Base-by-base conservation (phyloP, 1,140 invertebrate genomes). In the Hylyphantes graminicola region DNA sequence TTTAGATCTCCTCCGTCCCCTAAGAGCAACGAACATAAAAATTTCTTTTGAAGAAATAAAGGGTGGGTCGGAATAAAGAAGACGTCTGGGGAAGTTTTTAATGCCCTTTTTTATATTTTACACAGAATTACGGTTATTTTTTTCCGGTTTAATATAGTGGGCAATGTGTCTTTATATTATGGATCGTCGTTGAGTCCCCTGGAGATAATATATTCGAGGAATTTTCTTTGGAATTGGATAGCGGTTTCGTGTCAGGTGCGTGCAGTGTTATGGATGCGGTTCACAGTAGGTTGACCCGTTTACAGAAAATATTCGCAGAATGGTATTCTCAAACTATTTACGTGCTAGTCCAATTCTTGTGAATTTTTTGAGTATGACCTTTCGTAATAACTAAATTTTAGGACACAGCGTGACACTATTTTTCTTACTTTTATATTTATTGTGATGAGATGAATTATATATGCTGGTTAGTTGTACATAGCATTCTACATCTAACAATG, bases 1-100 rank as follows among this genome's bases (percentile, higher is more conserved):
- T 54, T 15, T 17, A 54, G 50, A 53, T 78, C 48, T 19, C 13
- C 17, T 19, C 57, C 21, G 10, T 9, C 67, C n/a, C 50, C 59
- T 11, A 63, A 64, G 68, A 53, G 48, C 68, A n/a, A 19, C 11
- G 55, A 70, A 81, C 55, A 17, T 63, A 72, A 54, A 73, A 57
- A 54, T 48, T 81, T 54, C 17, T n/a, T 74, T 74, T 57, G 17
- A 59, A 15, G n/a, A 15, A 74, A 21, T 48, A 21, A 59, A 74
- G 17, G 17, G 67, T 51, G 50, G n/a, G 6, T 17, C 65, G 8
- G 10, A 15, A 54, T 55, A 19, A 61, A 67, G 50, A 35, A 13
- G 11, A 35, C 21, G 10, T 17, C 21, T 4, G 48, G 19, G 11
- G 48, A 63, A 53, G 21, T 76, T 74, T 74, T 57, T 57, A 19